Evolutionary conservation across 2,113 vertebrate species (phyloP).

Genomic region (Callospermophilus lateralis): DNA sequence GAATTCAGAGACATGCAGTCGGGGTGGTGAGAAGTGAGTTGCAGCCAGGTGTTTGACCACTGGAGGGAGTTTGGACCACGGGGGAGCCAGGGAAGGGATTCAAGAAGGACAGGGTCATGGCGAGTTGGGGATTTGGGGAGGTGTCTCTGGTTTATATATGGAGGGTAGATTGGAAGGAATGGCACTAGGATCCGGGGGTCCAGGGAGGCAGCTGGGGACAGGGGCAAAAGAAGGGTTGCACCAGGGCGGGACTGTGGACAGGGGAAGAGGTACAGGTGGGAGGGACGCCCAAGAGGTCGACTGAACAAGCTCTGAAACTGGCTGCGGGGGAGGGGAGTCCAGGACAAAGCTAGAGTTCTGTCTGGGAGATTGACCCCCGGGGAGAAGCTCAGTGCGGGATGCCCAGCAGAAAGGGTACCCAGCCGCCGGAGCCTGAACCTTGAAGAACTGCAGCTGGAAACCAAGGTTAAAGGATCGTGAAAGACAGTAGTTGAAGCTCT

Average conservation of each 20-base stretch:
- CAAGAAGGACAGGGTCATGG: not conserved
- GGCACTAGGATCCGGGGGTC: not conserved
- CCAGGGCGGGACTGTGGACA: not conserved
- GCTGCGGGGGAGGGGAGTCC: not conserved
- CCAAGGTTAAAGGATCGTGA: constrained; percentile 17
- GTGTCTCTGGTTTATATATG: not conserved
- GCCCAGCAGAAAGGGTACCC: not conserved
- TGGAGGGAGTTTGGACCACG: constrained; percentile 18
- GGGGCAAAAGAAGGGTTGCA: not conserved
- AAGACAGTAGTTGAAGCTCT: constrained; percentile 25
- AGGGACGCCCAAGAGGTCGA: not conserved
- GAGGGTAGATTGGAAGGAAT: not conserved
- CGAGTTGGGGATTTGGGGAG: not conserved
- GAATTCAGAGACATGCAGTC: not conserved
- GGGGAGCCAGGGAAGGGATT: not conserved
- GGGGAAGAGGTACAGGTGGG: not conserved
- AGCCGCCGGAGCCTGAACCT: not conserved
- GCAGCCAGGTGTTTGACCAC: not conserved
- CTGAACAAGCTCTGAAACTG: not conserved
- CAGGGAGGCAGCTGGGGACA: not conserved
- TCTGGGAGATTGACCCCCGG: not conserved
- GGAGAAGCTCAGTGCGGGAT: not conserved
- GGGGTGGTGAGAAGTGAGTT: not conserved
- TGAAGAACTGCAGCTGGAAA: constrained; percentile 11
- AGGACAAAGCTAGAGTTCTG: not conserved